Evolutionary conservation across 1,140 invertebrate genomes (phyloP).

Genomic region (Heliconius himera): DNA sequence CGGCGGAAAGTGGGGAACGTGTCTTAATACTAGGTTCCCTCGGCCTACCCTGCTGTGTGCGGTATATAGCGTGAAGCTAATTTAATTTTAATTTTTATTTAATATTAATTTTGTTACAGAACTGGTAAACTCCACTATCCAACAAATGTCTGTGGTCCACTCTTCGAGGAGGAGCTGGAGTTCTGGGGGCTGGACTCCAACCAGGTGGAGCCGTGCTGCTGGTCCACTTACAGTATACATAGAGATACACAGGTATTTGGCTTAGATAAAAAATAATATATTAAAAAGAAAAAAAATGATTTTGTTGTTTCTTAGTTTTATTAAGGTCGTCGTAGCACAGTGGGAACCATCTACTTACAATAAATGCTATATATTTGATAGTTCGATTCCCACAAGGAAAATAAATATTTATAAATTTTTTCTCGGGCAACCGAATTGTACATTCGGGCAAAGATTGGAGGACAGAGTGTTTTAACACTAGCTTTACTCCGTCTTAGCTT

Average conservation of each 20-base stretch:
- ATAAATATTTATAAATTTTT: too few relatives aligned
- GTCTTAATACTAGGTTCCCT: too few relatives aligned
- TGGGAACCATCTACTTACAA: too few relatives aligned
- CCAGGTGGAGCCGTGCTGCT: conserved; percentile 98
- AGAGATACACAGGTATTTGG: conserved; percentile 92
- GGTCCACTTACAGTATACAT: conserved; percentile 99
- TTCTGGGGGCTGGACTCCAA: conserved; percentile 98
- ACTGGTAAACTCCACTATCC: conserved; percentile 99
- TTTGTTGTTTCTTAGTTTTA: too few relatives aligned
- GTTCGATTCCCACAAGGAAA: too few relatives aligned
- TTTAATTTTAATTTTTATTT: too few relatives aligned
- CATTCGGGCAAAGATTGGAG: background rate
- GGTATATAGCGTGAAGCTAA: too few relatives aligned
- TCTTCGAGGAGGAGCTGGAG: conserved; percentile 98
- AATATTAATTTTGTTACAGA: conserved; percentile 84
- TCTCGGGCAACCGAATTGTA: background rate
- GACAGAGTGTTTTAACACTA: background rate
- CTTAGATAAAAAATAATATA: background rate
- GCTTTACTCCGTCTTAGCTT: background rate
- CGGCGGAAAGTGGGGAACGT: too few relatives aligned
- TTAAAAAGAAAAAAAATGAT: too few relatives aligned
- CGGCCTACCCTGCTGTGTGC: too few relatives aligned
- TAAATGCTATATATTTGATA: too few relatives aligned
- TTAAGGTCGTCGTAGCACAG: too few relatives aligned
- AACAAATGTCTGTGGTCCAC: conserved; percentile 97